Evolutionary conservation across 2,113 vertebrate genomes (phyloP).

Genomic region (Phoenicopterus ruber): DNA sequence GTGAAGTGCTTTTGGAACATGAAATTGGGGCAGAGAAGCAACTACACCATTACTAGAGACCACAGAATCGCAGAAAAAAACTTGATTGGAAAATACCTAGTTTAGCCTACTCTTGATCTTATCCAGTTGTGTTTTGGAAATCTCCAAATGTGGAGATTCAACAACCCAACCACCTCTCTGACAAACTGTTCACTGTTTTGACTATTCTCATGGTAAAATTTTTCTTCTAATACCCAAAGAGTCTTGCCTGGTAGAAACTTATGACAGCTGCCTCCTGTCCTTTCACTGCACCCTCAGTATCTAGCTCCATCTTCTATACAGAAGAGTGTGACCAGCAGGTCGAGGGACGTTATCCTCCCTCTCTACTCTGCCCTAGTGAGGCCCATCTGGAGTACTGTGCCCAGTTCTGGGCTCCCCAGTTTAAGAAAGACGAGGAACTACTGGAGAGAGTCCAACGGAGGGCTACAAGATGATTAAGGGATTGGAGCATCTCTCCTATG

Average conservation of each 20-base stretch:
- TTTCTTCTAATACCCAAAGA: neutral
- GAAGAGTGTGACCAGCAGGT: too few relatives aligned
- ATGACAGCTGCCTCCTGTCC: fast-evolving
- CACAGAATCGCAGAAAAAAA: neutral
- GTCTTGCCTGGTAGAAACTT: neutral
- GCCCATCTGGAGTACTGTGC: too few relatives aligned
- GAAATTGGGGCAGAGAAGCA: neutral
- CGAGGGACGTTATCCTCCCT: too few relatives aligned
- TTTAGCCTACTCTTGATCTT: neutral
- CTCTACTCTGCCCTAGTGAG: too few relatives aligned
- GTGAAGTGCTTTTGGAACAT: neutral
- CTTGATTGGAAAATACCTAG: neutral
- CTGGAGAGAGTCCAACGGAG: too few relatives aligned
- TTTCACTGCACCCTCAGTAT: neutral
- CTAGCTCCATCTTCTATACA: neutral
- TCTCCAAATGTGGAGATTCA: neutral
- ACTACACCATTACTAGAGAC: neutral
- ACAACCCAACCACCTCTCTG: neutral
- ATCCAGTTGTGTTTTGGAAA: neutral
- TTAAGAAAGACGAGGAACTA: too few relatives aligned
- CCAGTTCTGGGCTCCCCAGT: too few relatives aligned
- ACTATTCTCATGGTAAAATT: neutral
- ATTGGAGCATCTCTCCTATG: too few relatives aligned
- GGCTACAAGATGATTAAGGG: too few relatives aligned
- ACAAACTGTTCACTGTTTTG: neutral